A percentile compares a stretch with the other conserved stretches of the same genome.
Evolutionary conservation across 2,888 invertebrate species (phyloP).

Genomic region (Zaprionus lineosus): DNA sequence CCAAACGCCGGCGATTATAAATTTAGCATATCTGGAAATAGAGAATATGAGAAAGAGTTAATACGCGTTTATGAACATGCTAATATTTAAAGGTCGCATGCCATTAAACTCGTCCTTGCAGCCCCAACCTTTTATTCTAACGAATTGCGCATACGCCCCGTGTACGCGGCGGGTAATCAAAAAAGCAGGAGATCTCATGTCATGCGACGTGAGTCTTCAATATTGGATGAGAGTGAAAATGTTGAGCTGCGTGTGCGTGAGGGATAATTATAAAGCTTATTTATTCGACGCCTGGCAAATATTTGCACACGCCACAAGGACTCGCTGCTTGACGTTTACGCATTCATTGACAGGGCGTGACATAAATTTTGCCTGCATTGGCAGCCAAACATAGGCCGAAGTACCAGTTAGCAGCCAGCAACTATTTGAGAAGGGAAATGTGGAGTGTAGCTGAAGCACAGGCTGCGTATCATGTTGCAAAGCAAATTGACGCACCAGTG

Average conservation of each 20-base stretch:
- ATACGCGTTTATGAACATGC: no score
- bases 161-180: background rate
- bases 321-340: constrained; percentile 28
- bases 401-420: background rate
- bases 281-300: constrained; percentile 61
- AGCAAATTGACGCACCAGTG: constrained; percentile 70
- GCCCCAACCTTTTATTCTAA: constrained; percentile 2
- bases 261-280: constrained; percentile 72
- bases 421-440: background rate
- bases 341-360: constrained; percentile 53
- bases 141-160: constrained; percentile 40
- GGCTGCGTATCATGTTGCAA: constrained; percentile 62
- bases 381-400: background rate
- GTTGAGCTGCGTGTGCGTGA: constrained; percentile 38
- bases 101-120: background rate
- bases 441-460: background rate
- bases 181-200: constrained; percentile 21
- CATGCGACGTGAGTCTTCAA: constrained; percentile 16
- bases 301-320: constrained; percentile 63
- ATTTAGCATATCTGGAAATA: constrained; percentile 81
- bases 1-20: constrained; percentile 82
- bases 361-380: constrained; percentile 43
- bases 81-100: background rate
- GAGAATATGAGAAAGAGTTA: constrained; percentile 20
- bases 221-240: constrained; percentile 19